Conservation (phyloP, 1,140 invertebrate genomes). For the Pseudobourletiella spinata region DNA sequence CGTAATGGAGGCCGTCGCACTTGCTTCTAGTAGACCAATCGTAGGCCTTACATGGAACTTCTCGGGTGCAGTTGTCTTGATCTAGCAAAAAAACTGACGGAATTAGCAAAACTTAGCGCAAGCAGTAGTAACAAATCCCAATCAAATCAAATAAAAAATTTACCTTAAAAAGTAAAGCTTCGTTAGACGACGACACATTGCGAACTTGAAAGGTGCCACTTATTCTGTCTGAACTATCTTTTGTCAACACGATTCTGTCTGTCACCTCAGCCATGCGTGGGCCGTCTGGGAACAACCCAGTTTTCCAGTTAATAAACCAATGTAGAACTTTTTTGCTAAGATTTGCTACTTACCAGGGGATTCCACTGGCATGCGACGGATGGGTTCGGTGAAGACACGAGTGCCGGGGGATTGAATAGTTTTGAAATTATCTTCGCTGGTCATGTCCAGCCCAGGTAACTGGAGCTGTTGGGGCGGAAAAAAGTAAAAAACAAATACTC, state of each 20-base stretch:
- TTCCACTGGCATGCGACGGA: not conserved
- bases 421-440: too few species aligned
- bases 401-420: too few species aligned
- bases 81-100: conserved; percentile 50
- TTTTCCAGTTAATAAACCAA: not conserved
- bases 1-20: conserved; percentile 37
- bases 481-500: too few species aligned
- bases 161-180: conserved; percentile 8
- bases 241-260: not conserved
- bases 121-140: too few species aligned
- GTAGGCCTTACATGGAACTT: conserved; percentile 84
- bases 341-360: not conserved
- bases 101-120: too few species aligned
- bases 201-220: not conserved
- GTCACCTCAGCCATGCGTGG: not conserved
- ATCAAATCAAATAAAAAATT: too few species aligned
- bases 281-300: not conserved
- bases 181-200: not conserved
- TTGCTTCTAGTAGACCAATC: conserved; percentile 57
- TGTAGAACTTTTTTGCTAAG: not conserved
- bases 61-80: conserved; percentile 72
- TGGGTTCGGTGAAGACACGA: not conserved
- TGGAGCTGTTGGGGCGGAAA: too few species aligned
- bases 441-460: too few species aligned
- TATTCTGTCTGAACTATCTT: not conserved